Percentiles rank a stretch among this genome's conserved stretches.
These are phyloP conservation scores for Lamellibrachia luymesi DNA, from an alignment of 1,140 invertebrate genomes.

Conservation along the genomic window DNA sequence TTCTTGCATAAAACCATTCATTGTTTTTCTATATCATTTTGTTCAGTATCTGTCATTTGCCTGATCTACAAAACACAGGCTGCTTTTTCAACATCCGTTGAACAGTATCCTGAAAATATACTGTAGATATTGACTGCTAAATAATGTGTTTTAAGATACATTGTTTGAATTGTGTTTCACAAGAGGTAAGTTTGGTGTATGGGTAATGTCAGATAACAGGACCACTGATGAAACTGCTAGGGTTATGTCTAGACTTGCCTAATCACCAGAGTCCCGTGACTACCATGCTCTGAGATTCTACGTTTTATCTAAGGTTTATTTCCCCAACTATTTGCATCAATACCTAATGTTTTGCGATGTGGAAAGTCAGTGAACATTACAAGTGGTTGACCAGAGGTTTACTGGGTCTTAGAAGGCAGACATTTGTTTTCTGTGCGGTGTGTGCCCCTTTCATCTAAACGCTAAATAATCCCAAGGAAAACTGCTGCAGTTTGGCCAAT, in stretches of 20 bases:
- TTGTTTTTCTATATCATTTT: background rate
- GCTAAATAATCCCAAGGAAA: background rate
- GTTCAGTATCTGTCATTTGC: background rate
- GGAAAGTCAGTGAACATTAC: background rate
- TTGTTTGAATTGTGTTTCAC: background rate
- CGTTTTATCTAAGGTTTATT: background rate
- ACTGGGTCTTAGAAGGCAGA: background rate
- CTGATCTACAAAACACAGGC: background rate
- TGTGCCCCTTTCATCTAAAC: background rate
- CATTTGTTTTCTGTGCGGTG: background rate
- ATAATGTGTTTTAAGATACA: background rate
- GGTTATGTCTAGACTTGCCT: background rate
- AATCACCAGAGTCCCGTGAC: background rate
- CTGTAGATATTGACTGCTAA: background rate
- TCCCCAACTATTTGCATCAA: no score
- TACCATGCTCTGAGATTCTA: background rate
- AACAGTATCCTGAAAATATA: background rate
- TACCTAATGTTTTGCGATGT: background rate
- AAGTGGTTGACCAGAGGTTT: background rate
- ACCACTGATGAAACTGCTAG: background rate
- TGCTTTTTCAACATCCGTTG: background rate
- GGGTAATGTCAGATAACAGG: background rate
- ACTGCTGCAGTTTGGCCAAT: background rate
- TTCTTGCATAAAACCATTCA: background rate
- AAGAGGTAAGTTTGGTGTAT: background rate